phyloP scores from a whole-genome alignment of 2,797 vertebrate species.

The Toxotes lorentzi region DNA sequence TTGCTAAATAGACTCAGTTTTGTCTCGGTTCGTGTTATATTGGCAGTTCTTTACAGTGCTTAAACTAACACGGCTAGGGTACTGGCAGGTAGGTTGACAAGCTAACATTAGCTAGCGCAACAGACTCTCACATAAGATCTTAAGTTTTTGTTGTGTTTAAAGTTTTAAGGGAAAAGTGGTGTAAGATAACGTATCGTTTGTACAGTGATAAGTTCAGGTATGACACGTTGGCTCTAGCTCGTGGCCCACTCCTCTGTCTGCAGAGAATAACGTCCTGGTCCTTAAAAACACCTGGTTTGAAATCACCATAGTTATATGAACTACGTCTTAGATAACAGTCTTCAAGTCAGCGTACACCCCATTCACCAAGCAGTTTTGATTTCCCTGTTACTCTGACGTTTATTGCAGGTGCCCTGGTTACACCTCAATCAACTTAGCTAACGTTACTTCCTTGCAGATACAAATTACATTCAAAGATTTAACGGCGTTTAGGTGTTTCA shows the following conservation, averaged over 20 bases:
- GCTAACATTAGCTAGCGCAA: slow-evolving; percentile 48
- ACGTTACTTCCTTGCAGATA: background rate
- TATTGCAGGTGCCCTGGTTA: no score
- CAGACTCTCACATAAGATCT: background rate
- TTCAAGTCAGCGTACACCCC: background rate
- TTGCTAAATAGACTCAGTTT: rapidly evolving
- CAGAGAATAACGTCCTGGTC: background rate
- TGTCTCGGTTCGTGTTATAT: rapidly evolving
- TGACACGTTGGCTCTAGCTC: background rate
- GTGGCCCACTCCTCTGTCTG: background rate
- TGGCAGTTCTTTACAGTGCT: background rate
- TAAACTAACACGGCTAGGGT: background rate
- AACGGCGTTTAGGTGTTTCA: background rate
- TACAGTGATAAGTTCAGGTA: background rate
- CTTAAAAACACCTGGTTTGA: background rate
- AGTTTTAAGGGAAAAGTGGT: background rate
- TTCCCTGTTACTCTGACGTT: background rate
- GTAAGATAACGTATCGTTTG: rapidly evolving
- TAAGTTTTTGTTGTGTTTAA: background rate
- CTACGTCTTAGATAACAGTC: background rate
- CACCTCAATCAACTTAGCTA: background rate
- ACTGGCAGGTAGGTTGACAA: background rate
- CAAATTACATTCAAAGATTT: background rate
- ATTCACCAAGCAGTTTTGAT: background rate
- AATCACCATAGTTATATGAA: background rate